Evolutionary conservation across 2,797 vertebrate species (phyloP).

Genomic region (Pempheris klunzingeri): DNA sequence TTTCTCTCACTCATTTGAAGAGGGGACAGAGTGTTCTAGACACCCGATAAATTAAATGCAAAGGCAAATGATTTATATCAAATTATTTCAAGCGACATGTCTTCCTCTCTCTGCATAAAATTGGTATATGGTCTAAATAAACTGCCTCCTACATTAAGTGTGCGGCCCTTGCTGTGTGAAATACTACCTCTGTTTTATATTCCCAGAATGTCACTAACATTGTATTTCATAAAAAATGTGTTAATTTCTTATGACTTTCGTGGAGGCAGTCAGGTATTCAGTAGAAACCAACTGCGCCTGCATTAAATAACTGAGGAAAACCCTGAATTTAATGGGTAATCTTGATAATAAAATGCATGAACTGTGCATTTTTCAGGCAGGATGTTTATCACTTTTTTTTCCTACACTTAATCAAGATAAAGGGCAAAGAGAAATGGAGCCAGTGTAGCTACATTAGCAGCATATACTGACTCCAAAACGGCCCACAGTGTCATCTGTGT

Average conservation of each 20-base stretch:
- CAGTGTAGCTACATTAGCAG: not conserved
- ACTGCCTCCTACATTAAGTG: conserved; percentile 27
- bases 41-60: conserved; percentile 20
- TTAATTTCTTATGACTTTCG: conserved; percentile 40
- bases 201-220: conserved; percentile 37
- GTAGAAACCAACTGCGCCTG: conserved; percentile 29
- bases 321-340: conserved; percentile 25
- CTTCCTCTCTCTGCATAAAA: conserved; percentile 34
- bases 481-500: conserved; percentile 20
- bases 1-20: not conserved
- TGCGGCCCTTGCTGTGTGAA: conserved; percentile 27
- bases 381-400: conserved; percentile 18
- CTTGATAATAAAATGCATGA: conserved; percentile 42
- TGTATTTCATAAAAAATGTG: conserved; percentile 49
- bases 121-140: conserved; percentile 45
- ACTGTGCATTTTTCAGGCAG: conserved; percentile 20
- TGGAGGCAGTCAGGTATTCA: conserved; percentile 39
- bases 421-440: conserved; percentile 29
- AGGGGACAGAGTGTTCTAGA: conserved; percentile 15
- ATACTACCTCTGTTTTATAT: conserved; percentile 8
- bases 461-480: conserved; percentile 2
- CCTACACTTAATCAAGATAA: conserved; percentile 42
- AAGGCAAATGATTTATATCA: conserved; percentile 35
- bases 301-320: conserved; percentile 30
- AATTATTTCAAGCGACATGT: conserved; percentile 26